Conservation (phyloP, 2,113 vertebrate genomes). For the Pluvianellus socialis region DNA sequence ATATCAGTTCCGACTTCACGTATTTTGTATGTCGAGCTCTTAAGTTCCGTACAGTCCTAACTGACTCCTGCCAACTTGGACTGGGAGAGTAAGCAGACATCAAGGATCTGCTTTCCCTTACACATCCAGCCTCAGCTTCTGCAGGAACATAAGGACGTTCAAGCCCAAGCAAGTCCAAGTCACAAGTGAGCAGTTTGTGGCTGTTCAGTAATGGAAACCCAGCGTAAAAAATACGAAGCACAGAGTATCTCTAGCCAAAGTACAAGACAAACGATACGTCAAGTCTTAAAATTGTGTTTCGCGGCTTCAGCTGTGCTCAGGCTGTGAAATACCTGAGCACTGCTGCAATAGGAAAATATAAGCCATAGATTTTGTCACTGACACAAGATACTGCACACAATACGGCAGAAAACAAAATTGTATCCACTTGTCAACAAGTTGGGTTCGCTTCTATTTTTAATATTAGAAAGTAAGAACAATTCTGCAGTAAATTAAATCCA, state of each 20-base stretch:
- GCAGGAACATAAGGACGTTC: background rate
- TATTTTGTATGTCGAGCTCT: background rate
- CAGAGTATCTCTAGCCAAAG: background rate
- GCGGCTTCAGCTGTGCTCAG: background rate
- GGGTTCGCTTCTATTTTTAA: background rate
- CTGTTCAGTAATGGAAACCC: background rate
- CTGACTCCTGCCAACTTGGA: background rate
- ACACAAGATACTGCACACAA: background rate
- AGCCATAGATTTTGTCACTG: background rate
- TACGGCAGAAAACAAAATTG: background rate
- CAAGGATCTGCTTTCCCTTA: background rate
- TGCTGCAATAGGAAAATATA: constrained; percentile 36
- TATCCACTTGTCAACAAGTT: constrained; percentile 14
- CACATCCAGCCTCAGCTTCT: background rate
- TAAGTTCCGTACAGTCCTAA: background rate
- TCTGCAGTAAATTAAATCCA: constrained; percentile 27
- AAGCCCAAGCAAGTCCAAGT: background rate
- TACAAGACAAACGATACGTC: background rate
- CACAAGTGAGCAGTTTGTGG: background rate
- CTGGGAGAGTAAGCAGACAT: background rate
- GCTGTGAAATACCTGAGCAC: constrained; percentile 22
- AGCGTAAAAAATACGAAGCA: background rate
- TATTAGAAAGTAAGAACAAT: background rate
- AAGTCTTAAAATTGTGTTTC: background rate
- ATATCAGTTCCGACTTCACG: background rate